Conservation (phyloP, 2,797 vertebrate genomes). For the Typhlichthys subterraneus region DNA sequence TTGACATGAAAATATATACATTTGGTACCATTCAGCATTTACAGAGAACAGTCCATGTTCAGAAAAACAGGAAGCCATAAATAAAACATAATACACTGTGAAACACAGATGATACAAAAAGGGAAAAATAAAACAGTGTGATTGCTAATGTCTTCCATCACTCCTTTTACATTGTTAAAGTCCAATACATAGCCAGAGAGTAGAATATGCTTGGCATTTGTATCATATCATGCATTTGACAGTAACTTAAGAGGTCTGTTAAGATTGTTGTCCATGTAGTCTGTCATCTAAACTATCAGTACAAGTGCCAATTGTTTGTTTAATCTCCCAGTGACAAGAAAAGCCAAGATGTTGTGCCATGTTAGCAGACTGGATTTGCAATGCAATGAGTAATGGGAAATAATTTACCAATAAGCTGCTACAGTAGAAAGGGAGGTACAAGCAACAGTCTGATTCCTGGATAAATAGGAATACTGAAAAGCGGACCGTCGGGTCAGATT, state of each 20-base stretch:
- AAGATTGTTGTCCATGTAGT: slow-evolving; percentile 32
- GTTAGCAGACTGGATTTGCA: too few relatives aligned
- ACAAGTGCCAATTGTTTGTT: slow-evolving; percentile 36
- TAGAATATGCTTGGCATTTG: slow-evolving; percentile 37
- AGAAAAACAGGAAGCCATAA: slow-evolving; percentile 69
- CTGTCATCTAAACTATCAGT: slow-evolving; percentile 43
- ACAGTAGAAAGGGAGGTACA: slow-evolving; percentile 36
- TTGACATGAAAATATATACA: slow-evolving; percentile 68
- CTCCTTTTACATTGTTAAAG: slow-evolving; percentile 44
- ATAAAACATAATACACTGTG: slow-evolving; percentile 78
- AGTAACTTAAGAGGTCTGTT: slow-evolving; percentile 33
- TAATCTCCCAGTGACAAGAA: background rate
- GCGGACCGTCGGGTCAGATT: slow-evolving; percentile 29
- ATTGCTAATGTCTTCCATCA: slow-evolving; percentile 38
- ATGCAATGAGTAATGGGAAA: background rate
- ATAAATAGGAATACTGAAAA: background rate
- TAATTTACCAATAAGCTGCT: slow-evolving; percentile 48
- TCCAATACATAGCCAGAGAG: slow-evolving; percentile 39
- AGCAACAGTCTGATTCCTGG: slow-evolving; percentile 43
- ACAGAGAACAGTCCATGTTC: slow-evolving; percentile 72
- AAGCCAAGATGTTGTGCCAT: too few relatives aligned
- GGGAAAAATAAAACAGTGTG: slow-evolving; percentile 17
- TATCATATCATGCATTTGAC: slow-evolving; percentile 55
- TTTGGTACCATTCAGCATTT: slow-evolving; percentile 77
- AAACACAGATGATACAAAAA: slow-evolving; percentile 24